Conservation (phyloP, 1,140 invertebrate species). For the Panonychus citri region DNA sequence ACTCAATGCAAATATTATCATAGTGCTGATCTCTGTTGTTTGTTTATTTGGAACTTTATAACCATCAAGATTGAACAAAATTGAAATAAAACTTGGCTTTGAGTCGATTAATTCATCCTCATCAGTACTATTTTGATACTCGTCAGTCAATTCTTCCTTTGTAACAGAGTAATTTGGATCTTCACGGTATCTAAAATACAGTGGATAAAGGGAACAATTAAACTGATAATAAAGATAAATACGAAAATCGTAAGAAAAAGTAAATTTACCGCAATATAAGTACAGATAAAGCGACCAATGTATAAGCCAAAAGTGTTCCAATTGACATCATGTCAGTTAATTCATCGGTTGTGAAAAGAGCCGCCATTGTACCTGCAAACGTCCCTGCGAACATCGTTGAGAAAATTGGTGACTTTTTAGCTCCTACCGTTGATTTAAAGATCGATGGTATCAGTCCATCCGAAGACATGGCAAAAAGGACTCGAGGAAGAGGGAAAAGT, state of each 20-base stretch:
- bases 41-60: not conserved
- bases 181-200: too few species aligned
- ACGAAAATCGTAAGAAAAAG: too few species aligned
- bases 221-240: too few species aligned
- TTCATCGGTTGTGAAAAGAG: conserved; percentile 53
- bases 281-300: conserved; percentile 69
- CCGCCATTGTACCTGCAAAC: conserved; percentile 53
- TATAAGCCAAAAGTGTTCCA: conserved; percentile 68
- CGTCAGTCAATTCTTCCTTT: too few species aligned
- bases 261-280: conserved; percentile 34
- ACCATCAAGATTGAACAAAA: not conserved
- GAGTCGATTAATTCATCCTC: too few species aligned
- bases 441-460: conserved; percentile 71
- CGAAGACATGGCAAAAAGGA: conserved; percentile 79
- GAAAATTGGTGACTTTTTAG: conserved; percentile 14
- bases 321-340: conserved; percentile 90
- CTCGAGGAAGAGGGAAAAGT: conserved; percentile 76
- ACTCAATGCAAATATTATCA: not conserved
- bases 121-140: too few species aligned
- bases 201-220: too few species aligned
- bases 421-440: conserved; percentile 11
- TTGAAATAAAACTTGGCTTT: not conserved
- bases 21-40: not conserved
- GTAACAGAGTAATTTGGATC: too few species aligned
- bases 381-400: conserved; percentile 11